Evolutionary conservation across 2,888 invertebrate genomes (phyloP), one percentile per base, ranked within the genome.

Genomic region (Lasius fuliginosus): DNA sequence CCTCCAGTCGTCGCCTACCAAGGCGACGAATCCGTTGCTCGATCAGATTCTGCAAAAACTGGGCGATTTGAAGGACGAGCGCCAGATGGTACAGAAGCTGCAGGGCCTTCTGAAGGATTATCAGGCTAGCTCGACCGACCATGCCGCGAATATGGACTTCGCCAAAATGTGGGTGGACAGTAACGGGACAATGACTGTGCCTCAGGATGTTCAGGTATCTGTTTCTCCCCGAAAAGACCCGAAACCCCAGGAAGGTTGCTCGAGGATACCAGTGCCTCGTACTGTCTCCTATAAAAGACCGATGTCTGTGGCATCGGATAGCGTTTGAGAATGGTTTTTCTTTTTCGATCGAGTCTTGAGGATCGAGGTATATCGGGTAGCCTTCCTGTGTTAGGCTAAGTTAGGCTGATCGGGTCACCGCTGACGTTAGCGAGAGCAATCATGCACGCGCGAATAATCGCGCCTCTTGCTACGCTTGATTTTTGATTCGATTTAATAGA

Each of bases 161-260:
- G 97, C 97, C 9, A 96, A 97, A 40, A 97, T 97, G 15, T 97
- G 97, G 97, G 97, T 97, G 46, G 97, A 97, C 95, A 97, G 97
- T 88, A 97, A 97, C 93, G 97, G 97, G 0, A 96, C 96, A 87
- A 94, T 97, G 15, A 96, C 96, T 88, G 76, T 94, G 79, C 92
- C 94, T 1, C 88, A 92, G 74, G 92, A 92, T 27, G 91, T 91
- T 65, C 92, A 95, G 92, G 94, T 95, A 89, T 74, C 92, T 56
- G 94, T 95, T 23, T 95, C 95, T 87, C 96, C 96, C 0, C 94
- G 96, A 76, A 96, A 96, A 89, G 96, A 96, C 90, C 95, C 95
- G 1, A 95, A 95, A 88, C 93, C 95, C 9, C 95, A 96, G 68
- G 95, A 95, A 60, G 93, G 94, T 42, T 94, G 95, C 65, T 96